Base-by-base conservation (phyloP, 2,113 vertebrate species). In the Lutjanus erythropterus region DNA sequence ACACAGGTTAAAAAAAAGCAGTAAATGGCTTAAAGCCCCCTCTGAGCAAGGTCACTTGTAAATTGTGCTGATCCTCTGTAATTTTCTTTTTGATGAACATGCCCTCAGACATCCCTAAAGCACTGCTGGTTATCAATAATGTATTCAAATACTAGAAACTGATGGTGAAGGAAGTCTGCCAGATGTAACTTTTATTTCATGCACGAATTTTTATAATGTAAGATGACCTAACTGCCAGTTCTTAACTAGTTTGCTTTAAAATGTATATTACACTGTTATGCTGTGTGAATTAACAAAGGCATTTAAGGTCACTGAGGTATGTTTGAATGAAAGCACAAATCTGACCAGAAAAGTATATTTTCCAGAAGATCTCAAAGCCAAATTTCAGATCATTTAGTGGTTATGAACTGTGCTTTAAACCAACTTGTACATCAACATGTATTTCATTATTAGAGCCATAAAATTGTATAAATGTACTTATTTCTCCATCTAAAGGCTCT, bases 61-160 rank as follows among this genome's bases (percentile, higher is more conserved):
- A 88, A 80, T 64, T 55, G 27, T 80, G 75, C 76, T 64, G 35
- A 83, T 85, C 77, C 58, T 62, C 58, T 79, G 19, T 81, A 65
- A 74, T 81, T 82, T 74, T 39, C 65, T 80, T 35, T 81, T 60
- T 77, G 78, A 85, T 75, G 69, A 88, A 55, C 68, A 64, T 56
- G 69, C 75, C 76, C 67, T 74, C 10, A 77, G 74, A 70, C 50
- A 55, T 41, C 72, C 77, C 78, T 70, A 33, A 50, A 78, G 79
- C 74, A 41, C 59, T 42, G 15, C 59, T 78, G 87, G 7, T 75
- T 58, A 84, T 84, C 18, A 87, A 81, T 89, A 87, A 83, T 86
- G 39, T 49, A 87, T 83, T 76, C 6, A 77, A 78, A 75, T 70
- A 29, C 21, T 29, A 42, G 35, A 83, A 73, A 77, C 0, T 66